phyloP scores from a whole-genome alignment of 1,140 invertebrate species.

The Drosophila orena region DNA sequence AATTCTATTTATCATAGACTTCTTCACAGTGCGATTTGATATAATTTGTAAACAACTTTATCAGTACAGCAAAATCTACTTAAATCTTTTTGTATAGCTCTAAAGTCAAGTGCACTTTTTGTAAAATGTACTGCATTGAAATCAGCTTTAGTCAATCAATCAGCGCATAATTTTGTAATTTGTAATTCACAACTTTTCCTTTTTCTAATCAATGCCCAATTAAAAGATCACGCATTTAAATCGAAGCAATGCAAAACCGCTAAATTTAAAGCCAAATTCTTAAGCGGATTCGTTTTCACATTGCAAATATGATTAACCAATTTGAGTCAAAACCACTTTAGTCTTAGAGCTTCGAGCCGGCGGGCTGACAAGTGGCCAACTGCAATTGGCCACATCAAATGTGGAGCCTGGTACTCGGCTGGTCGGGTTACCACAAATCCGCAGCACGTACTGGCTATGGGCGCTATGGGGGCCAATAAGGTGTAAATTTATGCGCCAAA shows the following conservation, averaged over 20 bases:
- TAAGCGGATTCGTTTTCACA: constrained; percentile 47
- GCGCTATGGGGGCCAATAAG: constrained; percentile 82
- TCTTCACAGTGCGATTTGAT: too few relatives aligned
- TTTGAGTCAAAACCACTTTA: constrained; percentile 83
- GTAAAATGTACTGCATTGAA: neutral
- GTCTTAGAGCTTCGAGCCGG: constrained; percentile 67
- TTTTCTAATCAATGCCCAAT: constrained; percentile 4
- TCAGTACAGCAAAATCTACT: too few relatives aligned
- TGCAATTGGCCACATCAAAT: constrained; percentile 45
- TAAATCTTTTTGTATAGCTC: neutral
- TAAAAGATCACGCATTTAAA: constrained; percentile 49
- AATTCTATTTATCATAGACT: neutral
- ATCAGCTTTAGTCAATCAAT: constrained; percentile 13
- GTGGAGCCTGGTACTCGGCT: constrained; percentile 11
- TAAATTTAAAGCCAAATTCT: constrained; percentile 51
- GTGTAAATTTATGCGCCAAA: constrained; percentile 79
- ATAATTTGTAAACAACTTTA: too few relatives aligned
- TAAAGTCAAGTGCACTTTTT: neutral
- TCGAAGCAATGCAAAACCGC: constrained; percentile 42
- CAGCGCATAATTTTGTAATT: neutral
- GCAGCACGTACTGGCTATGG: constrained; percentile 66
- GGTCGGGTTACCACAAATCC: constrained; percentile 22
- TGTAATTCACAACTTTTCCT: neutral
- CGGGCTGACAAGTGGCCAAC: constrained; percentile 54
- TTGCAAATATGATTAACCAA: constrained; percentile 79